Evolutionary conservation across 2,888 invertebrate species (phyloP).

Genomic region (Drosophila affinis): DNA sequence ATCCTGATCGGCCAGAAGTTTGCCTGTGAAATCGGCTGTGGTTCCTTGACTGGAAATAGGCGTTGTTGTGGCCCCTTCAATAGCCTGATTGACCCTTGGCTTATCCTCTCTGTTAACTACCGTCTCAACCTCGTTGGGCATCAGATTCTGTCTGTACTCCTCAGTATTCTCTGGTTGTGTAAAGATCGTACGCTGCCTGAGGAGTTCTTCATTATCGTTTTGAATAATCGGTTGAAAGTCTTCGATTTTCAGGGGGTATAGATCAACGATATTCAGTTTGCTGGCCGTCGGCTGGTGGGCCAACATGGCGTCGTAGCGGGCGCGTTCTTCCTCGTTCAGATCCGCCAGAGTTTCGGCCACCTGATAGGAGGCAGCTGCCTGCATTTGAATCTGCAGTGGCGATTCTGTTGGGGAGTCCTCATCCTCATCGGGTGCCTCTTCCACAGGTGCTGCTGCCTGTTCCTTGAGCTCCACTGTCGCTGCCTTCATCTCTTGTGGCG

Average conservation of each 20-base stretch:
- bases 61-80: slow-evolving; percentile 15
- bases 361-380: slow-evolving; percentile 71
- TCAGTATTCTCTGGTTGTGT: slow-evolving; percentile 50
- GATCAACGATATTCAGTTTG: slow-evolving; percentile 82
- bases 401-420: slow-evolving; percentile 17
- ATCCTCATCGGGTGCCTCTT: slow-evolving; percentile 5
- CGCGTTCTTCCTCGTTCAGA: slow-evolving; percentile 62
- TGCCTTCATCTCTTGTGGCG: slow-evolving; percentile 3
- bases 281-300: slow-evolving; percentile 67
- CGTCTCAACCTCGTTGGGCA: slow-evolving; percentile 75
- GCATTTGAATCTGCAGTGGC: slow-evolving; percentile 68
- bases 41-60: slow-evolving; percentile 32
- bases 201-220: slow-evolving; percentile 75
- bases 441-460: background rate
- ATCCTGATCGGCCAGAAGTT: slow-evolving; percentile 82
- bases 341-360: slow-evolving; percentile 69
- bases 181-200: slow-evolving; percentile 75
- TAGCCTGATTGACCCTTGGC: slow-evolving; percentile 21
- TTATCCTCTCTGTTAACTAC: slow-evolving; percentile 2
- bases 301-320: slow-evolving; percentile 55
- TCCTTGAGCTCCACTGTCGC: slow-evolving; percentile 8
- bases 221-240: slow-evolving; percentile 80
- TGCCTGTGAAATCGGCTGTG: slow-evolving; percentile 79
- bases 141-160: slow-evolving; percentile 71
- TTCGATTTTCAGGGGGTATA: slow-evolving; percentile 81